Percentiles rank a stretch among this genome's conserved stretches.
These are phyloP conservation scores for Xestia sexstrigata DNA, from an alignment of 2,888 invertebrate species.

Conservation along the genomic window DNA sequence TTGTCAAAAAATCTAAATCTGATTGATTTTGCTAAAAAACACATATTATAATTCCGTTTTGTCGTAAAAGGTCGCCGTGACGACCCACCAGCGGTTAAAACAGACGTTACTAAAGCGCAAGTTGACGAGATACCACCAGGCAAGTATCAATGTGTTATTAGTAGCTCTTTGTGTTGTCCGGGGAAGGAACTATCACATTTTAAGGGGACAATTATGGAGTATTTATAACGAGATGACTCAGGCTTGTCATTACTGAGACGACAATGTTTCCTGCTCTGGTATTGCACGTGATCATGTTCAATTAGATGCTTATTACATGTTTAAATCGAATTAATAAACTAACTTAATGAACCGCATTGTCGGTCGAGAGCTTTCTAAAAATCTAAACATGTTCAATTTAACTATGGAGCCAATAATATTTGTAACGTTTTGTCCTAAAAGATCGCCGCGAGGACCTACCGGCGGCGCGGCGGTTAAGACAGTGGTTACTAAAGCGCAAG, in stretches of 20 bases:
- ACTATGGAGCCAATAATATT: neutral
- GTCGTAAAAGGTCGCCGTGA: neutral
- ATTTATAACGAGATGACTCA: no score
- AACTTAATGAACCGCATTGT: neutral
- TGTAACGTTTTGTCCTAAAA: neutral
- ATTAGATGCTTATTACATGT: neutral
- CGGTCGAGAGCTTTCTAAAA: neutral
- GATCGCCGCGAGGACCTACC: no score
- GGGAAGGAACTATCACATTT: no score
- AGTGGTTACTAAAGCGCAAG: neutral
- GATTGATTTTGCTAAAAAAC: neutral
- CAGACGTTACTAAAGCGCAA: neutral
- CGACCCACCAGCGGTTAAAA: neutral
- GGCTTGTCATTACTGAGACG: no score
- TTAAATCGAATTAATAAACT: neutral
- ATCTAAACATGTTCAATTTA: neutral
- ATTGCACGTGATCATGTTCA: neutral
- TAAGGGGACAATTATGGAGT: no score
- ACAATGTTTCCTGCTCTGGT: neutral
- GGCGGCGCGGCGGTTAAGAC: neutral
- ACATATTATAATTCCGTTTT: neutral
- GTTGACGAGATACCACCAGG: neutral
- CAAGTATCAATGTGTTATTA: conserved; percentile 8
- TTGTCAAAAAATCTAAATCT: no score
- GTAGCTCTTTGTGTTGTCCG: neutral